Evolutionary conservation across 2,113 vertebrate species (phyloP).

Genomic region (Misgurnus anguillicaudatus): DNA sequence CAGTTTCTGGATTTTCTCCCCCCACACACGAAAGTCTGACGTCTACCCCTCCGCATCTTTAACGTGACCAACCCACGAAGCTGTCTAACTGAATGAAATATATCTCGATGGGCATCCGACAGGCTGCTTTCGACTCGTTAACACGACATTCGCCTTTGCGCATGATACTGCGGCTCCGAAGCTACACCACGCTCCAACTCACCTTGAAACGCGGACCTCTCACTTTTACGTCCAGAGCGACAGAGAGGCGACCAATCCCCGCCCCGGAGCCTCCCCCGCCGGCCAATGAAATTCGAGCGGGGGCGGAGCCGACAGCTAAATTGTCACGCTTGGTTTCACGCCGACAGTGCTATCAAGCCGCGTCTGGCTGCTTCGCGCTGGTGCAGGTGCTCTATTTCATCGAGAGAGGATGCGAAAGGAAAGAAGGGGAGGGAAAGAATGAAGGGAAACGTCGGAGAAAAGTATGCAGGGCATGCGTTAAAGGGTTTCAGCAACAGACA

Average conservation of each 20-base stretch:
- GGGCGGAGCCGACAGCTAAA: slow-evolving; percentile 73
- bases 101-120: background rate
- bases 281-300: slow-evolving; percentile 65
- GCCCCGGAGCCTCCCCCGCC: slow-evolving; percentile 55
- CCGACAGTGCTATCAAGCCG: slow-evolving; percentile 68
- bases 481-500: slow-evolving; percentile 61
- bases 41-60: slow-evolving; percentile 1
- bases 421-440: slow-evolving; percentile 80
- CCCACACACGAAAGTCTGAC: background rate
- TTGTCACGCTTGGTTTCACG: slow-evolving; percentile 84
- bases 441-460: slow-evolving; percentile 76
- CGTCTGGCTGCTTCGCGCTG: slow-evolving; percentile 74
- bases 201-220: slow-evolving; percentile 81
- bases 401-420: slow-evolving; percentile 69
- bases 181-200: slow-evolving; percentile 89
- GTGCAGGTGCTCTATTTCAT: slow-evolving; percentile 78
- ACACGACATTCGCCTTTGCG: slow-evolving; percentile 76
- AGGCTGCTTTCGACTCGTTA: background rate
- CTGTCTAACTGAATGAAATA: background rate
- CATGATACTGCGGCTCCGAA: slow-evolving; percentile 97
- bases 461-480: slow-evolving; percentile 68
- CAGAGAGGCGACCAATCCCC: slow-evolving; percentile 77
- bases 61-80: background rate
- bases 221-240: slow-evolving; percentile 60
- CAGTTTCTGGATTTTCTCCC: background rate